These are phyloP conservation scores for Atractosteus spatula DNA, from an alignment of 2,113 vertebrate species.

Conservation along the genomic window DNA sequence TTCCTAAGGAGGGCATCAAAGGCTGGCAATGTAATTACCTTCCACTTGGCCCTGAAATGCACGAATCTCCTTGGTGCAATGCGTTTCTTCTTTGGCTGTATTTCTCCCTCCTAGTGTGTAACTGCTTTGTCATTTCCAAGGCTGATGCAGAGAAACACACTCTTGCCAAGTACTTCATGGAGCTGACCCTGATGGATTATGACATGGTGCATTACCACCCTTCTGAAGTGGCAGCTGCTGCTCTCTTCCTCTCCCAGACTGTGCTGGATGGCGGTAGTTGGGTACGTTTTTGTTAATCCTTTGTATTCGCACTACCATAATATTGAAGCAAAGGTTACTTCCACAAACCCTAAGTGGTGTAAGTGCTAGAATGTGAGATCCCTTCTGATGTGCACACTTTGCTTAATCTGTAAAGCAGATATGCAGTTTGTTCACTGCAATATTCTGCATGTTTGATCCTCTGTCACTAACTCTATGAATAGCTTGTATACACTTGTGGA, in stretches of 20 bases:
- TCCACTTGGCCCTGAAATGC: not conserved
- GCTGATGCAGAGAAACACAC: conserved; percentile 81
- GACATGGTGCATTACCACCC: conserved; percentile 86
- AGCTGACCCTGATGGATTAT: conserved; percentile 88
- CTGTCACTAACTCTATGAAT: not conserved
- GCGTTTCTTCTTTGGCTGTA: not conserved
- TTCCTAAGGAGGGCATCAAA: conserved; percentile 90
- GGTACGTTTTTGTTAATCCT: conserved; percentile 60
- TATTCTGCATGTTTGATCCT: too few species aligned
- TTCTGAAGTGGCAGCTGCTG: conserved; percentile 83
- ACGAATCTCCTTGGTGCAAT: not conserved
- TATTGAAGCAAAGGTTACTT: too few species aligned
- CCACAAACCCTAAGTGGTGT: too few species aligned
- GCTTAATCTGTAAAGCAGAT: too few species aligned
- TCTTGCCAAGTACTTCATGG: conserved; percentile 90
- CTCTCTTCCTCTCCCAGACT: conserved; percentile 80
- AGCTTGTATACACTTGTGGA: too few species aligned
- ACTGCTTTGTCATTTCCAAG: conserved; percentile 45
- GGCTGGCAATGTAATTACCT: conserved; percentile 72
- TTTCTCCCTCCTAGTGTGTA: not conserved
- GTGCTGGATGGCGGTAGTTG: conserved; percentile 73
- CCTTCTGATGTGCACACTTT: accelerated
- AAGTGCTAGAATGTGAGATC: too few species aligned
- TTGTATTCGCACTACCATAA: not conserved
- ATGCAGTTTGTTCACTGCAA: not conserved